Percentiles rank a stretch among this genome's conserved stretches.
Evolutionary conservation across 2,113 vertebrate species (phyloP).

Genomic region (Gymnobelideus leadbeateri): DNA sequence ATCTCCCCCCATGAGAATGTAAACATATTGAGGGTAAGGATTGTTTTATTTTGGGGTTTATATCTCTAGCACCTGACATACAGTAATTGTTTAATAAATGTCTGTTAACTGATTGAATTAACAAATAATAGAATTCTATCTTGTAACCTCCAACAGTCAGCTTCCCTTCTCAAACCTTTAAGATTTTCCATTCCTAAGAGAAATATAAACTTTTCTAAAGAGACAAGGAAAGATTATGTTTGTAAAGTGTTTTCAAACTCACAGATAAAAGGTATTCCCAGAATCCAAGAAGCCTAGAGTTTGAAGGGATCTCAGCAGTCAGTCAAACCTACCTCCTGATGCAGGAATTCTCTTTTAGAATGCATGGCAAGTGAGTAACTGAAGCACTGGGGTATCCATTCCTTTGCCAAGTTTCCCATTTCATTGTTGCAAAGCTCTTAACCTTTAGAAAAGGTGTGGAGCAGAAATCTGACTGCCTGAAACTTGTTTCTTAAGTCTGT

Average conservation of each 20-base stretch:
- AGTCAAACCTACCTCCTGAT: background rate
- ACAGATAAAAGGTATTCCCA: background rate
- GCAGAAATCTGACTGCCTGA: background rate
- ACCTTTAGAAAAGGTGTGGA: background rate
- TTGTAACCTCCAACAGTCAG: background rate
- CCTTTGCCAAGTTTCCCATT: background rate
- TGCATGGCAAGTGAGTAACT: background rate
- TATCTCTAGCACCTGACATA: background rate
- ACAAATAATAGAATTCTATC: background rate
- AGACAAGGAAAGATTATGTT: background rate
- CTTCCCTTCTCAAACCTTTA: background rate
- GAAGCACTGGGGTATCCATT: background rate
- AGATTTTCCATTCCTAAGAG: background rate
- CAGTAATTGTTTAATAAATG: background rate
- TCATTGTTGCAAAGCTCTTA: background rate
- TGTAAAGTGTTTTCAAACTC: background rate
- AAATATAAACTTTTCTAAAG: background rate
- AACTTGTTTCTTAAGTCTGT: background rate
- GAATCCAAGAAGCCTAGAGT: background rate
- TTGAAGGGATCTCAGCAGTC: background rate
- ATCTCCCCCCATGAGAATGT: background rate
- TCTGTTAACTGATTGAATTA: background rate
- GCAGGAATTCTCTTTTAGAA: background rate
- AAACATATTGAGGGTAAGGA: background rate
- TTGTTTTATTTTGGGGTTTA: background rate